Evolutionary conservation across 2,888 invertebrate species (phyloP).

Genomic region (Drosophila anomalata): DNA sequence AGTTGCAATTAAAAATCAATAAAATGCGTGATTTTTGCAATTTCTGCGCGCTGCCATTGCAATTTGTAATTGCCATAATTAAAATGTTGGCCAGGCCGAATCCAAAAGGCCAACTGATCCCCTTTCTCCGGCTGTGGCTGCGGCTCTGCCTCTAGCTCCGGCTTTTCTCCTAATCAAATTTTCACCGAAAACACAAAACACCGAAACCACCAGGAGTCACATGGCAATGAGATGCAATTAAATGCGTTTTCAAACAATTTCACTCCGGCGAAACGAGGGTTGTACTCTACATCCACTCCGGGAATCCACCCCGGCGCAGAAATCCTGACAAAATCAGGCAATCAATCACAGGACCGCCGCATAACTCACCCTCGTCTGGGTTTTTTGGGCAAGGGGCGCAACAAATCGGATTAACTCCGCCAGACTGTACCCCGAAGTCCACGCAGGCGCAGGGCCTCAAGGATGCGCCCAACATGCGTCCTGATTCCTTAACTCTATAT

Average conservation of each 20-base stretch:
- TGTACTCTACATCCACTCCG: neutral
- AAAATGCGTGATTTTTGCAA: constrained; percentile 80
- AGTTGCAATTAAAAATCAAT: constrained; percentile 81
- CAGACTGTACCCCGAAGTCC: constrained; percentile 69
- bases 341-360: constrained; percentile 77
- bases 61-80: constrained; percentile 78
- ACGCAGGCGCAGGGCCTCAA: constrained; percentile 68
- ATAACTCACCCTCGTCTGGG: constrained; percentile 62
- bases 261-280: constrained; percentile 23
- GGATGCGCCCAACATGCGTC: constrained; percentile 26
- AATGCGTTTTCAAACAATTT: constrained; percentile 54
- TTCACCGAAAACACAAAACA: constrained; percentile 55
- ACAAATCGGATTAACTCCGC: constrained; percentile 73
- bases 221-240: constrained; percentile 48
- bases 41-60: constrained; percentile 65
- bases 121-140: constrained; percentile 6
- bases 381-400: constrained; percentile 59
- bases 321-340: constrained; percentile 57
- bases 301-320: constrained; percentile 54
- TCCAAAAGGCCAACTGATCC: neutral
- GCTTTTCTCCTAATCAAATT: constrained; percentile 66
- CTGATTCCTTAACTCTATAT: constrained; percentile 31
- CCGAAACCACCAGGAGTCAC: constrained; percentile 44
- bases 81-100: constrained; percentile 58
- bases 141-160: constrained; percentile 6